Conservation (phyloP, 2,888 invertebrate genomes). For the Drosophila formosana region DNA sequence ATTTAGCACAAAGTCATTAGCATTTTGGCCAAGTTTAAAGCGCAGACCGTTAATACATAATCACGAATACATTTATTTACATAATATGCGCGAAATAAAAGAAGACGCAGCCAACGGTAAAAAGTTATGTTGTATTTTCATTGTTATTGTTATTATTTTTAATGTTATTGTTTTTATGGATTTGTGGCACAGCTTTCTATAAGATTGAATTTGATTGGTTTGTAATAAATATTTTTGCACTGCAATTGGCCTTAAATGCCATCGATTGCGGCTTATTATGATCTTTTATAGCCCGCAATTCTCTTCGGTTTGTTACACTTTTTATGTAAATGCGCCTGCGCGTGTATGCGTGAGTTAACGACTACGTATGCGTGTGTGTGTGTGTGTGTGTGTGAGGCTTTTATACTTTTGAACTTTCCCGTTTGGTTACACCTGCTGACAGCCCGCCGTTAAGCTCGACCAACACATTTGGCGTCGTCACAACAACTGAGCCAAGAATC, state of each 20-base stretch:
- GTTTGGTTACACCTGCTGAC: slow-evolving; percentile 63
- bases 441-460: slow-evolving; percentile 46
- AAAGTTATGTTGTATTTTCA: slow-evolving; percentile 17
- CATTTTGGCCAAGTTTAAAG: slow-evolving; percentile 31
- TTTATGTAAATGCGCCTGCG: slow-evolving; percentile 29
- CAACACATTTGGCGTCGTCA: slow-evolving; percentile 66
- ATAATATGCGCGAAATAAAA: slow-evolving; percentile 39
- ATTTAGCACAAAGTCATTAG: slow-evolving; percentile 27
- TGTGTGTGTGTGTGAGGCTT: slow-evolving; percentile 14
- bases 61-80: slow-evolving; percentile 30
- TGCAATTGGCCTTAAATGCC: slow-evolving; percentile 22
- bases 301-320: slow-evolving; percentile 29
- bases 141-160: slow-evolving; percentile 3
- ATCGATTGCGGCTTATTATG: slow-evolving; percentile 30
- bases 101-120: slow-evolving; percentile 38
- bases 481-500: slow-evolving; percentile 48
- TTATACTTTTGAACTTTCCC: slow-evolving; percentile 40
- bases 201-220: slow-evolving; percentile 12
- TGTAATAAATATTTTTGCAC: slow-evolving; percentile 19
- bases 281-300: slow-evolving; percentile 7
- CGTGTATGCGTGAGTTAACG: not conserved
- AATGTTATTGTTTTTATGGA: slow-evolving; percentile 6
- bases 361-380: not conserved
- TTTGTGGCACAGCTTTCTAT: slow-evolving; percentile 36
- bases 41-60: slow-evolving; percentile 38